phyloP scores from a whole-genome alignment of 2,113 vertebrate species.

The Eira barbara region DNA sequence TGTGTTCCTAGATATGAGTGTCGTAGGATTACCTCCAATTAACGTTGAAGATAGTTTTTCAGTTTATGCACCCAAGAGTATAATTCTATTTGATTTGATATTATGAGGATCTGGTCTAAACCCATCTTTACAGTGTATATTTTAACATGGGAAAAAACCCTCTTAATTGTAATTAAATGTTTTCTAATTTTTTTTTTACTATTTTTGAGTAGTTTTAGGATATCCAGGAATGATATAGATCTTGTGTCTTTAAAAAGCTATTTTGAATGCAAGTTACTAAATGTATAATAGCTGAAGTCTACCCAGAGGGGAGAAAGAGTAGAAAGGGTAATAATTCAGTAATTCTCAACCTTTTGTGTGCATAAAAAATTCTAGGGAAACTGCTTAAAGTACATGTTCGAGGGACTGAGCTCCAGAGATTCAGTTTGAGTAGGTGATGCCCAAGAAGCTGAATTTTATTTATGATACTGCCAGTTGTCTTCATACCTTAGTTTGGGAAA shows the following conservation, averaged over 20 bases:
- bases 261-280: not conserved
- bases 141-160: not conserved
- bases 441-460: not conserved
- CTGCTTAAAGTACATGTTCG: not conserved
- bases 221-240: not conserved
- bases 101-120: not conserved
- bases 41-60: not conserved
- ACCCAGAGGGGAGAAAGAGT: not conserved
- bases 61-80: not conserved
- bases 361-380: not conserved
- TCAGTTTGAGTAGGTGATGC: not conserved
- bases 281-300: not conserved
- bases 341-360: not conserved
- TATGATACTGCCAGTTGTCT: not conserved
- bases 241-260: not conserved
- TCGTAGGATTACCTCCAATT: not conserved
- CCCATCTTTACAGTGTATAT: not conserved
- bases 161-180: not conserved
- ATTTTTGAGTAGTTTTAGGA: slow-evolving; percentile 21
- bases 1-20: not conserved
- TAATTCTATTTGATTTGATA: not conserved
- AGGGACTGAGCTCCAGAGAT: not conserved
- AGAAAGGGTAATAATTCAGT: not conserved
- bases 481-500: not conserved
- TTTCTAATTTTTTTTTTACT: not conserved